Evolutionary conservation across 2,888 invertebrate species (phyloP).

Genomic region (Apamea monoglypha): DNA sequence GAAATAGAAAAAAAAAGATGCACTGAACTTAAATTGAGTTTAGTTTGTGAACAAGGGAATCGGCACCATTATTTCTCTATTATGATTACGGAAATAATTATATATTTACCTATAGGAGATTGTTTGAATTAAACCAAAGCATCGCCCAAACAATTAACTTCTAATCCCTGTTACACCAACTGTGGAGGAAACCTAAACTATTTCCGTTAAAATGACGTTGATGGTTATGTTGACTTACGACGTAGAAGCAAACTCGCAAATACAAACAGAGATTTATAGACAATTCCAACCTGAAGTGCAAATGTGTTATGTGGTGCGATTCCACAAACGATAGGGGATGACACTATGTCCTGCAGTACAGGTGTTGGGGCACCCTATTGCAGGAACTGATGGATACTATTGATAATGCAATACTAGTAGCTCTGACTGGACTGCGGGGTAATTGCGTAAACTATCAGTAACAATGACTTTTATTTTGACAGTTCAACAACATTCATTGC

Average conservation of each 20-base stretch:
- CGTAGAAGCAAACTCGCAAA: not conserved
- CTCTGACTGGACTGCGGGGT: no score
- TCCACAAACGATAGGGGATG: not conserved
- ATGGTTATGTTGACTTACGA: not conserved
- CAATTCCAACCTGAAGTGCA: no score
- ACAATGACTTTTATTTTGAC: no score
- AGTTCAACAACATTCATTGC: no score
- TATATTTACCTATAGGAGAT: not conserved
- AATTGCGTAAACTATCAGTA: no score
- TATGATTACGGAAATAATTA: not conserved
- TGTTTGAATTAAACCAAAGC: not conserved
- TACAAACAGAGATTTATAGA: slow-evolving; percentile 1
- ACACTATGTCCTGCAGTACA: not conserved
- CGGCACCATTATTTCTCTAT: not conserved
- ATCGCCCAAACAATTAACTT: slow-evolving; percentile 1
- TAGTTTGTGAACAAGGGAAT: no score
- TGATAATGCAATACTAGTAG: not conserved
- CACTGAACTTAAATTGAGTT: no score
- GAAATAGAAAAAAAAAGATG: no score
- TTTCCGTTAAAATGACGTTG: slow-evolving; percentile 16
- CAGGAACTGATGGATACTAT: not conserved
- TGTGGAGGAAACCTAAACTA: slow-evolving; percentile 11
- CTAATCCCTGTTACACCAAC: slow-evolving; percentile 20
- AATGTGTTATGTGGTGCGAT: not conserved
- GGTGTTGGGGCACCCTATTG: not conserved